Evolutionary conservation across 2,797 vertebrate species (phyloP).

Genomic region (Ficedula albicollis): DNA sequence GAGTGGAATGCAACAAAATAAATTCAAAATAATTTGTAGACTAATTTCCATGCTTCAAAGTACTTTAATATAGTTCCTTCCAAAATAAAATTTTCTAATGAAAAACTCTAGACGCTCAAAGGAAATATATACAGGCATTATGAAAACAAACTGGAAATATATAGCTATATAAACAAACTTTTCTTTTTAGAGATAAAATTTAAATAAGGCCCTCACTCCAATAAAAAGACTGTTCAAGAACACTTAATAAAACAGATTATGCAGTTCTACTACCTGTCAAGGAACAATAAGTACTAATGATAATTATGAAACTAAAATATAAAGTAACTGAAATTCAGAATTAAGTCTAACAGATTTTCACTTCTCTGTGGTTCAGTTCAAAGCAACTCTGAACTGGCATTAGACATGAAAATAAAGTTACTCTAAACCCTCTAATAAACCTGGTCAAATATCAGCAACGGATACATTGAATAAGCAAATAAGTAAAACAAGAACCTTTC

Average conservation of each 20-base stretch:
- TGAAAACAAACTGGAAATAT: background rate
- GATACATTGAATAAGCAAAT: background rate
- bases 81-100: background rate
- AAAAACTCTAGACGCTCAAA: background rate
- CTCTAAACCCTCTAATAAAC: background rate
- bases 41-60: background rate
- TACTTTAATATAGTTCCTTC: background rate
- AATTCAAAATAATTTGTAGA: background rate
- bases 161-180: accelerated
- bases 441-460: constrained; percentile 14
- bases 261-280: background rate
- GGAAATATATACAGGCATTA: background rate
- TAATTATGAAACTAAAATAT: background rate
- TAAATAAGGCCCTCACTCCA: background rate
- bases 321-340: background rate
- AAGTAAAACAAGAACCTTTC: constrained; percentile 2
- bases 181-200: background rate
- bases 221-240: background rate
- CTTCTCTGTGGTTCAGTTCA: background rate
- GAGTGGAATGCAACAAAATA: background rate
- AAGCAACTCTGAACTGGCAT: background rate
- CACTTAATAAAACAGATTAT: background rate
- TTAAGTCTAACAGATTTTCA: background rate
- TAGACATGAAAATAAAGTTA: background rate
- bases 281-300: background rate